Evolutionary conservation across 2,797 vertebrate genomes (phyloP).

Genomic region (Esox masquinongy): DNA sequence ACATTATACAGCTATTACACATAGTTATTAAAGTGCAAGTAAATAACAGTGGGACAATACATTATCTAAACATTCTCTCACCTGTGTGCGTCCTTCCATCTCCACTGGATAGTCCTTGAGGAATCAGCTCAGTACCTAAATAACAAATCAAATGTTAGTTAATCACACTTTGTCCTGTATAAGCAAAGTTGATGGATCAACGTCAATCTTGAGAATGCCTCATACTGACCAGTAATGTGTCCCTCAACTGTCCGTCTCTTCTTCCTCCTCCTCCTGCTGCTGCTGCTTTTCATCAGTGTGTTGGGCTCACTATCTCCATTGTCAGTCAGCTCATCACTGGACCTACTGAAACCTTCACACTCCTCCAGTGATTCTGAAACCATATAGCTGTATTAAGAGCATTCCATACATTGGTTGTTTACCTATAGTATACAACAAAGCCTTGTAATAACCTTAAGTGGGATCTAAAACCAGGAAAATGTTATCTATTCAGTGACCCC

Average conservation of each 20-base stretch:
- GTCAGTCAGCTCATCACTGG: slow-evolving; percentile 9
- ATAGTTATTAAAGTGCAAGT: background rate
- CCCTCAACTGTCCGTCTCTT: background rate
- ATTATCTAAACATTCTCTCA: background rate
- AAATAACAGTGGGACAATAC: background rate
- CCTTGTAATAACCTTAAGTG: background rate
- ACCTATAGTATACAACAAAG: background rate
- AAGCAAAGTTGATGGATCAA: background rate
- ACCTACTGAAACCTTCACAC: slow-evolving; percentile 6
- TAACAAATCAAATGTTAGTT: background rate
- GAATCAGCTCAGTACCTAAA: background rate
- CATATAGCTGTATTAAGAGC: background rate
- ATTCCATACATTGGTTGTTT: background rate
- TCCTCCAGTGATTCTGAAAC: slow-evolving; percentile 5
- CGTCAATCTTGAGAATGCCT: background rate
- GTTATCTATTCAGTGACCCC: background rate
- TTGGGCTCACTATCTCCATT: background rate
- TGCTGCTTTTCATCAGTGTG: background rate
- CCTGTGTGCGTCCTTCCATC: background rate
- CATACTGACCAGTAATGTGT: background rate
- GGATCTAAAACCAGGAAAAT: background rate
- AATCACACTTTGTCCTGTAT: background rate
- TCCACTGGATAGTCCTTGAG: background rate
- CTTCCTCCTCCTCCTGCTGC: slow-evolving; percentile 1
- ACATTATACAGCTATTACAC: background rate